Conservation (phyloP, 2,113 vertebrate genomes). For the Euleptes europaea region DNA sequence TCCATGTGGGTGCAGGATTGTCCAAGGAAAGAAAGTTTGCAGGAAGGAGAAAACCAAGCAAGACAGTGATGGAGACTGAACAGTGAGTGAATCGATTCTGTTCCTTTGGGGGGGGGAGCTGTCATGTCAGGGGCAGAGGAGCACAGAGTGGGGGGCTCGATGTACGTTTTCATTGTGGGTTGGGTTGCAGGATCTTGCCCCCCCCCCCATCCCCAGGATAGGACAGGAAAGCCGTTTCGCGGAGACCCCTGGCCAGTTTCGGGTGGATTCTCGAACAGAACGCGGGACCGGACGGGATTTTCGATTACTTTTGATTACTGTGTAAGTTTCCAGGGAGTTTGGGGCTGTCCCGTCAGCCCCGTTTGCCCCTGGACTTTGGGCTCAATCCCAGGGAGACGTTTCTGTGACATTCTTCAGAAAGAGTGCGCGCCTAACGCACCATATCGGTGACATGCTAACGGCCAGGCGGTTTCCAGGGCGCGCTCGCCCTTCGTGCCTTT, state of each 20-base stretch:
- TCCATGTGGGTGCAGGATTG: background rate
- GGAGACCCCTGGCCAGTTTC: background rate
- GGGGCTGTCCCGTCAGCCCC: too few relatives aligned
- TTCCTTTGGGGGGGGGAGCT: background rate
- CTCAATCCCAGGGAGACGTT: background rate
- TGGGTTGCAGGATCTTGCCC: background rate
- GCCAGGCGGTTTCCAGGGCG: background rate
- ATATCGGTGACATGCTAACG: background rate
- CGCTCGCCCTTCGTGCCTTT: background rate
- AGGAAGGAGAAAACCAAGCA: background rate
- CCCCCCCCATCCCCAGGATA: too few relatives aligned
- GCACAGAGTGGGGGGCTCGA: background rate
- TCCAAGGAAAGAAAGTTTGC: background rate
- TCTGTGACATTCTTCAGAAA: background rate
- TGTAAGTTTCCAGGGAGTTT: too few relatives aligned
- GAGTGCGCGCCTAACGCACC: background rate
- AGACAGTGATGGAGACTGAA: slow-evolving; percentile 4
- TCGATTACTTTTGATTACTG: too few relatives aligned
- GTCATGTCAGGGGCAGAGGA: too few relatives aligned
- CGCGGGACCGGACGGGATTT: background rate
- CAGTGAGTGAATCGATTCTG: background rate
- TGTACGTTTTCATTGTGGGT: too few relatives aligned
- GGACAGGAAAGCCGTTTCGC: too few relatives aligned
- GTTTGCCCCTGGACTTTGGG: background rate
- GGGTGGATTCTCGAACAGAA: background rate